Evolutionary conservation across 2,888 invertebrate species (phyloP).

Genomic region (Blastobasis lacticolella): DNA sequence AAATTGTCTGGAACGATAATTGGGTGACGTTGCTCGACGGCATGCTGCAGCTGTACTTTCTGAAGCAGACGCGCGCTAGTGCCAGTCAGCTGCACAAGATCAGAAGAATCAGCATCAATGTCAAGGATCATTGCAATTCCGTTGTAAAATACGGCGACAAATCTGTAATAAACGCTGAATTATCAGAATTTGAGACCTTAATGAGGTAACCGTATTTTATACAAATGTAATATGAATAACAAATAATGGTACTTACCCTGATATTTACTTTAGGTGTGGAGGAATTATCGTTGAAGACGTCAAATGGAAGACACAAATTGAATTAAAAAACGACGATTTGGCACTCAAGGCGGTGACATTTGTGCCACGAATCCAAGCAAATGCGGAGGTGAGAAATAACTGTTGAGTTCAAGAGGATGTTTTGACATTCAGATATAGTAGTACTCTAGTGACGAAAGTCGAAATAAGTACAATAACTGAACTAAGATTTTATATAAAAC

Average conservation of each 20-base stretch:
- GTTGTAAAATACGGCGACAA: conserved; percentile 8
- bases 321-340: conserved; percentile 11
- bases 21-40: conserved; percentile 89
- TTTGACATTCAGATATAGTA: neutral
- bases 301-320: conserved; percentile 23
- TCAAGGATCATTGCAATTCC: conserved; percentile 18
- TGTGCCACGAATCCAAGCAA: conserved; percentile 28
- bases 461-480: too few species aligned
- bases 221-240: neutral
- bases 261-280: conserved; percentile 29
- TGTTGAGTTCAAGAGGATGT: neutral
- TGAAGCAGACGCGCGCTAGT: conserved; percentile 74
- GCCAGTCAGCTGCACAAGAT: conserved; percentile 75
- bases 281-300: conserved; percentile 33
- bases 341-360: conserved; percentile 25
- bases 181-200: neutral
- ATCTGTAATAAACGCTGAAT: conserved; percentile 18
- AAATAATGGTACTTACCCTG: neutral
- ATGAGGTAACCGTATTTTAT: neutral
- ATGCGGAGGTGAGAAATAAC: conserved; percentile 8
- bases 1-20: conserved; percentile 78
- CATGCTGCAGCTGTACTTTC: conserved; percentile 83
- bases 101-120: conserved; percentile 29
- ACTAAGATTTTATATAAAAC: neutral
- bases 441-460: too few species aligned